Percentiles rank a stretch among this genome's conserved stretches.
Evolutionary conservation across 2,797 vertebrate genomes (phyloP).

Genomic region (Luscinia megarhynchos): DNA sequence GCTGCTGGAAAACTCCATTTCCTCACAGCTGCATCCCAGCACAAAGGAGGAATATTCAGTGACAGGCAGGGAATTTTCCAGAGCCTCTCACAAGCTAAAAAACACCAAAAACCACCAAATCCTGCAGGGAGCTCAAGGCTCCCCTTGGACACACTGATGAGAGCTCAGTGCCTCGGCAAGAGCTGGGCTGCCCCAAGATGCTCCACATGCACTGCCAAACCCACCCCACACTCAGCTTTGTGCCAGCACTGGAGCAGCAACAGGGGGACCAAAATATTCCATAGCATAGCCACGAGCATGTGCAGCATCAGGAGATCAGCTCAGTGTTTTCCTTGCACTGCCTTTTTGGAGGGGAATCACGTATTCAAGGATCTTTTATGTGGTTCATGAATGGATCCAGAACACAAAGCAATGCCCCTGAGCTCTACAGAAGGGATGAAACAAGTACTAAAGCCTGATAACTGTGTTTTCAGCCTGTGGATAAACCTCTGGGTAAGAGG

Average conservation of each 20-base stretch:
- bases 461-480: background rate
- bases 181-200: background rate
- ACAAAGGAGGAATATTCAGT: background rate
- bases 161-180: background rate
- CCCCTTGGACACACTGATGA: background rate
- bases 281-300: rapidly evolving
- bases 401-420: background rate
- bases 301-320: background rate
- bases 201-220: rapidly evolving
- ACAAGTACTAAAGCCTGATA: background rate
- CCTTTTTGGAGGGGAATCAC: background rate
- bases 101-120: background rate
- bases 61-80: background rate
- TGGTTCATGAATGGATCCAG: background rate
- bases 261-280: background rate
- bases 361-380: background rate
- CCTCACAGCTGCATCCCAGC: background rate
- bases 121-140: background rate
- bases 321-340: background rate
- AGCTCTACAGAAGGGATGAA: background rate
- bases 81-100: background rate
- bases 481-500: background rate
- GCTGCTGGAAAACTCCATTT: background rate
- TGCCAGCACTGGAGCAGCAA: background rate
- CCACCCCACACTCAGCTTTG: background rate